Evolutionary conservation across 2,113 vertebrate genomes (phyloP), one percentile per base, ranked within the genome.

Genomic region (Zeus faber): DNA sequence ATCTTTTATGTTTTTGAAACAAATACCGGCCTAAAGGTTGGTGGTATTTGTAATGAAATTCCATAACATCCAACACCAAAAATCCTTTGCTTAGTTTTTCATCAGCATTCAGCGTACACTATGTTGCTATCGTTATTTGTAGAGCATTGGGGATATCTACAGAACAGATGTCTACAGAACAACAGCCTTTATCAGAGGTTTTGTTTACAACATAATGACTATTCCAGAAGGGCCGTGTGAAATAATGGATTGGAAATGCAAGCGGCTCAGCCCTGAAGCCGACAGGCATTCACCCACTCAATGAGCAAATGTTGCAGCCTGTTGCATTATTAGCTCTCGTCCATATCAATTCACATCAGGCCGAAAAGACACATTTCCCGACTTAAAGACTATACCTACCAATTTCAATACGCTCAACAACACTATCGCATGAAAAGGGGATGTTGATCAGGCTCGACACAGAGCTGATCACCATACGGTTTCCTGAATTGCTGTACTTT

Each of bases 221-320:
- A 69, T 85, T 89, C 79, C 72, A 80, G 83, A 87, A 85, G 67
- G 70, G 62, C 67, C 65, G 61, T 48, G 70, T 71, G 68, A 79
- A 63, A 85, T 74, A 78, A 77, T 74, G 58, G 70, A 29, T 55
- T 21, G 44, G 41, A 53, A 25, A 57, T 46, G 39, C 55, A 54
- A 73, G 57, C 53, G 58, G 41, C 40, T 2, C 58, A 46, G 43
- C 33, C 23, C 48, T 61, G 58, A 56, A 61, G 68, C 70, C 41
- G 65, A 76, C 64, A 54, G 65, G 58, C 60, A 65, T 65, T 65
- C 65, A 72, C 58, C 50, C 37, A 37, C 53, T 68, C 73, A 72
- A 72, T 81, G 72, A 78, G 49, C 70, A 75, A 53, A 66, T n/a
- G n/a, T n/a, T n/a, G n/a, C n/a, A n/a, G n/a, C n/a, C 33, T 33